Evolutionary conservation across 2,797 vertebrate species (phyloP).

Genomic region (Sebastes iracundus): DNA sequence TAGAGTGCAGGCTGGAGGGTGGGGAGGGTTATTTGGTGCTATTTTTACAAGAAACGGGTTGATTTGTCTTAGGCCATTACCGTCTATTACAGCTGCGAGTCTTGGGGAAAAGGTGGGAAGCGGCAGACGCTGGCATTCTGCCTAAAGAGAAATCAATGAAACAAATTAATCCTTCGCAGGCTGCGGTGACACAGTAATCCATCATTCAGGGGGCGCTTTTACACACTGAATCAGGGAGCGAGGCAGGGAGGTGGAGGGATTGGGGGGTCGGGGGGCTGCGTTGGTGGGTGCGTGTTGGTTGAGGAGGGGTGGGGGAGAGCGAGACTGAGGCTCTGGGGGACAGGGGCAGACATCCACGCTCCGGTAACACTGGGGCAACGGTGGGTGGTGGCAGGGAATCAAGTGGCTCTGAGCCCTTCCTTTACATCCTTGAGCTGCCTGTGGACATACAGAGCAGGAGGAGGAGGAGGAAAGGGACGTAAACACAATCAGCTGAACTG

Average conservation of each 20-base stretch:
- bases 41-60: slow-evolving; percentile 95
- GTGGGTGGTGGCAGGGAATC: slow-evolving; percentile 83
- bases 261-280: slow-evolving; percentile 72
- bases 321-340: slow-evolving; percentile 87
- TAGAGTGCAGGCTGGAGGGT: slow-evolving; percentile 75
- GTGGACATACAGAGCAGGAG: slow-evolving; percentile 68
- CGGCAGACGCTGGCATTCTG: slow-evolving; percentile 99
- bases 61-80: slow-evolving; percentile 99
- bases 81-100: slow-evolving; percentile 98
- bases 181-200: slow-evolving; percentile 99
- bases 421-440: slow-evolving; percentile 84
- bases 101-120: slow-evolving; percentile 97
- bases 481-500: slow-evolving; percentile 61
- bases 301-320: slow-evolving; percentile 59
- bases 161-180: slow-evolving; percentile 99
- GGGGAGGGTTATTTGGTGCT: slow-evolving; percentile 87
- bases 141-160: slow-evolving; percentile 99
- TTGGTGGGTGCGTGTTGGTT: slow-evolving; percentile 72
- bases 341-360: slow-evolving; percentile 90
- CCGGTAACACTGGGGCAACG: slow-evolving; percentile 88
- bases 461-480: slow-evolving; percentile 39
- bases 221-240: slow-evolving; percentile 96
- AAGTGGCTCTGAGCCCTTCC: slow-evolving; percentile 87
- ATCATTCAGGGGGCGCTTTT: slow-evolving; percentile 99
- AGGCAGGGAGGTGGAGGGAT: slow-evolving; percentile 78